Percentiles rank a stretch among this genome's conserved stretches.
Conservation (phyloP, 35 echinoderm and acorn worm species). For the Strongylocentrotus purpuratus region DNA sequence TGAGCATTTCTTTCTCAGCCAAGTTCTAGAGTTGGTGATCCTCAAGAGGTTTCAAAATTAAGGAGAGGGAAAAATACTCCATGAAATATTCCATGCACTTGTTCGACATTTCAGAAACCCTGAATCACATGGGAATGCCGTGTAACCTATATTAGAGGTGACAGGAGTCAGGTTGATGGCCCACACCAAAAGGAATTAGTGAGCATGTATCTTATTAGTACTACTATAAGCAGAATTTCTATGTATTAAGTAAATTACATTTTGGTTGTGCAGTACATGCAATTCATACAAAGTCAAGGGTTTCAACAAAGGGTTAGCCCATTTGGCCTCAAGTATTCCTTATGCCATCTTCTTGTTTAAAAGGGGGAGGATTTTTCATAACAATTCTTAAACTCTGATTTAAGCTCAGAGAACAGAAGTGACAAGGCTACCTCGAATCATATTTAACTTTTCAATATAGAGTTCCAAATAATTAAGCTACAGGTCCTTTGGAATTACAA, state of each 20-base stretch:
- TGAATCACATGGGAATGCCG: neutral
- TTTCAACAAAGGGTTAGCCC: neutral
- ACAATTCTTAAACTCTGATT: too few species aligned
- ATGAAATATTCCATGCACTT: neutral
- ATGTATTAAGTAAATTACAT: neutral
- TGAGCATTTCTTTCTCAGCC: constrained; percentile 5
- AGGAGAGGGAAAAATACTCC: neutral
- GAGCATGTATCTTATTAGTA: neutral
- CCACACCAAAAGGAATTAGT: constrained; percentile 1
- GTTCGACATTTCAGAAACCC: neutral
- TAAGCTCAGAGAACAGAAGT: too few species aligned
- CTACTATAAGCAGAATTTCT: neutral
- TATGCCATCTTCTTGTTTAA: neutral
- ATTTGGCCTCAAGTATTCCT: neutral
- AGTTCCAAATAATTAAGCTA: too few species aligned
- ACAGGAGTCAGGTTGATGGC: neutral
- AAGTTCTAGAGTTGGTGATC: neutral
- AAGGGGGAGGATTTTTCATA: too few species aligned
- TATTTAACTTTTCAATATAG: too few species aligned
- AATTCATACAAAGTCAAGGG: neutral
- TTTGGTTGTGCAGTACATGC: neutral
- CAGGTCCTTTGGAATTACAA: too few species aligned
- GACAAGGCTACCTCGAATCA: too few species aligned
- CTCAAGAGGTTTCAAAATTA: neutral
- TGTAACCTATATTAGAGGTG: neutral